phyloP scores from a whole-genome alignment of 1,140 invertebrate genomes.

The Lanistes nyassanus region DNA sequence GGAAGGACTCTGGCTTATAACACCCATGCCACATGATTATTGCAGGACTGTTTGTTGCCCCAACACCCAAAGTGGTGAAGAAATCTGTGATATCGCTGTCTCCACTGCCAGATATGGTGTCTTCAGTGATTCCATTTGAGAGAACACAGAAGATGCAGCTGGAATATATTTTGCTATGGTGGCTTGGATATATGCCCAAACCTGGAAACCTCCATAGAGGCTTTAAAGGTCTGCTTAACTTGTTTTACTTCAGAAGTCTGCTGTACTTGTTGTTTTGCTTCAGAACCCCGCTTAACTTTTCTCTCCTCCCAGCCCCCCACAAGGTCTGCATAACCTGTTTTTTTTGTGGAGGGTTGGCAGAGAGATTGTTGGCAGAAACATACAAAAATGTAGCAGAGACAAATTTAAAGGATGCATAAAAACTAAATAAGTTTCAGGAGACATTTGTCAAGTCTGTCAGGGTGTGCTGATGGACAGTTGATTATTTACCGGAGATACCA shows the following conservation, averaged over 20 bases:
- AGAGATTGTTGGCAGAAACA: too few species aligned
- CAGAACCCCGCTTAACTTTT: too few species aligned
- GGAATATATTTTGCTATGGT: constrained; percentile 54
- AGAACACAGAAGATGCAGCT: constrained; percentile 45
- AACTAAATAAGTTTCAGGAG: too few species aligned
- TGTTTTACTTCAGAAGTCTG: not conserved
- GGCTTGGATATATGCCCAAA: constrained; percentile 41
- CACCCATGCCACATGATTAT: not conserved
- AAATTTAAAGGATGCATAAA: too few species aligned
- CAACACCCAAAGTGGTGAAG: constrained; percentile 44
- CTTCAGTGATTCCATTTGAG: constrained; percentile 31
- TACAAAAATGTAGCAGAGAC: too few species aligned
- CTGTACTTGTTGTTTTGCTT: not conserved
- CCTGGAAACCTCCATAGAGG: constrained; percentile 34
- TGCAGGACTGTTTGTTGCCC: constrained; percentile 41
- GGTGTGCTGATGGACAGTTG: too few species aligned
- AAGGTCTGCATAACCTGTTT: too few species aligned
- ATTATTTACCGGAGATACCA: too few species aligned
- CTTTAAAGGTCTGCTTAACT: constrained; percentile 43
- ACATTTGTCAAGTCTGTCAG: too few species aligned
- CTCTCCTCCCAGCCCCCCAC: too few species aligned
- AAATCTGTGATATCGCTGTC: constrained; percentile 28
- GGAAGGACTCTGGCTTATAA: not conserved
- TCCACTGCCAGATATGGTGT: constrained; percentile 22
- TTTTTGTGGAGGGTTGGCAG: too few species aligned